Evolutionary conservation across 2,797 vertebrate species (phyloP).

Genomic region (Gymnopithys bicolor): DNA sequence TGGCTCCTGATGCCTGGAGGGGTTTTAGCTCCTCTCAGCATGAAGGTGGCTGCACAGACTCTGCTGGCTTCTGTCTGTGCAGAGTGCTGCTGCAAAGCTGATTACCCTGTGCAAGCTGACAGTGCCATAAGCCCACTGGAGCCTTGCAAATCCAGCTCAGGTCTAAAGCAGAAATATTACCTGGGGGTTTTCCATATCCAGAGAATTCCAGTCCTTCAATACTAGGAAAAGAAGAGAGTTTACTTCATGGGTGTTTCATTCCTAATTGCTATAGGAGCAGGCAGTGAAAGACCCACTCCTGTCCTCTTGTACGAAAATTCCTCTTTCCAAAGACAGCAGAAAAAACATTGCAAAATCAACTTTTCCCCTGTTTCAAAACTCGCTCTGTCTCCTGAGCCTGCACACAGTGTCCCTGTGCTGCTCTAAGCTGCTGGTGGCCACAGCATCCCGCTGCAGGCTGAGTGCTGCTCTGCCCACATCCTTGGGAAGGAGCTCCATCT

Average conservation of each 20-base stretch:
- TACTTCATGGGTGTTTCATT: neutral
- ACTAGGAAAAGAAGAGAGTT: neutral
- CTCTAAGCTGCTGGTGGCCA: neutral
- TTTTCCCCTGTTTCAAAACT: neutral
- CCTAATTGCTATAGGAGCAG: neutral
- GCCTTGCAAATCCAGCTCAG: neutral
- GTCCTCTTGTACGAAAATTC: rapidly evolving
- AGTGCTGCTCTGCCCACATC: neutral
- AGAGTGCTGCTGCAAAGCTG: neutral
- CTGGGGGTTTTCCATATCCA: neutral
- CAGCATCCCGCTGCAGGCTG: neutral
- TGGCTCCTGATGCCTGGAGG: rapidly evolving
- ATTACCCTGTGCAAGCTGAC: neutral
- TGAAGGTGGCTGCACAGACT: neutral
- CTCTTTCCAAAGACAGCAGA: neutral
- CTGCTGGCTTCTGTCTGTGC: neutral
- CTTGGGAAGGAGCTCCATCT: constrained; percentile 61
- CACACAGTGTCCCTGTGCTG: neutral
- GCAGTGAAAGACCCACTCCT: neutral
- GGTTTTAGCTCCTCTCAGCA: rapidly evolving
- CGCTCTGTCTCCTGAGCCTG: neutral
- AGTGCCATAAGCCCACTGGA: neutral
- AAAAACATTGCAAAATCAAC: neutral
- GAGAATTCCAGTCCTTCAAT: neutral
- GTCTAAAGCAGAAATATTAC: neutral